Evolutionary conservation across 2,888 invertebrate species (phyloP).

Genomic region (Scaptomyza parva): DNA sequence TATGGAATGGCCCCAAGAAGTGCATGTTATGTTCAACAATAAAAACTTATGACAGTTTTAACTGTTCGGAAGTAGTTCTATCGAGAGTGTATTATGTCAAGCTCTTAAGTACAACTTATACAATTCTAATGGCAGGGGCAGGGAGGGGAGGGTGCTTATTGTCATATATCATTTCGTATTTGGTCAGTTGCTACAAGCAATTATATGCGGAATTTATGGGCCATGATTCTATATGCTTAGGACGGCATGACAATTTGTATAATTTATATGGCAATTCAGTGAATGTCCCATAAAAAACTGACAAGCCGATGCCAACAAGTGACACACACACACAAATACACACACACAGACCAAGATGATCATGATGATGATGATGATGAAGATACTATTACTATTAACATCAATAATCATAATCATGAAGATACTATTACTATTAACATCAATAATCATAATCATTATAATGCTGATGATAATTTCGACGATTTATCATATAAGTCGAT

Average conservation of each 20-base stretch:
- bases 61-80: neutral
- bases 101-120: conserved; percentile 1
- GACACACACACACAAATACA: conserved; percentile 27
- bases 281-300: conserved; percentile 53
- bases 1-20: neutral
- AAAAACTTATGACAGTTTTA: neutral
- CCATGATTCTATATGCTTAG: conserved; percentile 8
- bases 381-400: conserved; percentile 1
- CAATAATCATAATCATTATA: conserved; percentile 13
- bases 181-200: conserved; percentile 21
- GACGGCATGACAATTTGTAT: conserved; percentile 56
- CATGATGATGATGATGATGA: conserved; percentile 1
- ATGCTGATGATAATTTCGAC: conserved; percentile 45
- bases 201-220: conserved; percentile 40
- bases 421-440: neutral
- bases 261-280: conserved; percentile 73
- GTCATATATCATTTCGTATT: conserved; percentile 31
- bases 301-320: conserved; percentile 65
- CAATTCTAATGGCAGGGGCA: too few relatives aligned
- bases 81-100: neutral
- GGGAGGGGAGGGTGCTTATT: neutral
- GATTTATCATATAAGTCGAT: conserved; percentile 60
- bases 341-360: conserved; percentile 9
- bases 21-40: neutral
- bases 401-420: neutral